phyloP scores from a whole-genome alignment of 2,113 vertebrate genomes.

The Halcyon senegalensis region DNA sequence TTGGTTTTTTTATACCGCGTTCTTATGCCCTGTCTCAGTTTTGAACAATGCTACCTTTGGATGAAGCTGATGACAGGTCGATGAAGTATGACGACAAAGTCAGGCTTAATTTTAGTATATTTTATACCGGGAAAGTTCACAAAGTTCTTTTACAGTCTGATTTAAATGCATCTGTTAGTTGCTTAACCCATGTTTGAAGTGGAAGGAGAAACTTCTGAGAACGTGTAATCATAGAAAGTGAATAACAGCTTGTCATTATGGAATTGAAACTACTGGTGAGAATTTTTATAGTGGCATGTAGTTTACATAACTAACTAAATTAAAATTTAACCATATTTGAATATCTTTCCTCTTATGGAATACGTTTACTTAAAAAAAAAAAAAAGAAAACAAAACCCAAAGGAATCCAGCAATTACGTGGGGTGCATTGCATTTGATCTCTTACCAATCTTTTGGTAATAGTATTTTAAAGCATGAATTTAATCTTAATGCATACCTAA shows the following conservation, averaged over 20 bases:
- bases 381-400: not conserved
- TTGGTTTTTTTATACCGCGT: not conserved
- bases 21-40: not conserved
- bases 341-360: not conserved
- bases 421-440: constrained; percentile 6
- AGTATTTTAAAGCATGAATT: constrained; percentile 19
- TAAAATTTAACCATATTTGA: constrained; percentile 56
- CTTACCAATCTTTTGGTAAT: not conserved
- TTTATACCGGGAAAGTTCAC: constrained; percentile 1
- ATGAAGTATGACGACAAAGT: constrained; percentile 14
- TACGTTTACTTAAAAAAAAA: not conserved
- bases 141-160: constrained; percentile 16
- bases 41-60: constrained; percentile 38
- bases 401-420: not conserved
- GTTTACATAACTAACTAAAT: constrained; percentile 52
- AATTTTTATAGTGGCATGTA: constrained; percentile 56
- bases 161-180: constrained; percentile 26
- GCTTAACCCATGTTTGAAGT: constrained; percentile 34
- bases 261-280: constrained; percentile 54
- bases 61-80: constrained; percentile 4
- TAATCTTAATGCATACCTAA: not conserved
- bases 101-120: constrained; percentile 32
- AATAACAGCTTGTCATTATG: constrained; percentile 54
- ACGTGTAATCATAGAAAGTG: constrained; percentile 4
- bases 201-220: constrained; percentile 39